phyloP scores from a whole-genome alignment of 2,797 vertebrate species.

The Cuniculus paca region DNA sequence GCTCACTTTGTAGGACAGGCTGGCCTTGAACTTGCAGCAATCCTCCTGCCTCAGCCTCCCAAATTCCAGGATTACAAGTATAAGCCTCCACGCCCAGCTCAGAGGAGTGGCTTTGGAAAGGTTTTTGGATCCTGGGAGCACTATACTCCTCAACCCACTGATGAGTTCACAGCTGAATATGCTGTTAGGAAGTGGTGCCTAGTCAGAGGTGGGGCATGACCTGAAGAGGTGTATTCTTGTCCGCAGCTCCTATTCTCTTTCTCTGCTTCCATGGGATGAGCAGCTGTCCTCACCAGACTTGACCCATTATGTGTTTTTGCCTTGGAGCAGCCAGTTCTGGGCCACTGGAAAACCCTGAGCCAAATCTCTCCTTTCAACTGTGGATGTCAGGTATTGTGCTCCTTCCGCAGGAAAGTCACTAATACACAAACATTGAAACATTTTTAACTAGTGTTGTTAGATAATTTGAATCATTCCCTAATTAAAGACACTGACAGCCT shows the following conservation, averaged over 20 bases:
- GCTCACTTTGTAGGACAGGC: too few relatives aligned
- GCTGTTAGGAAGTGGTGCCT: not conserved
- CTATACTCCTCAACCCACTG: not conserved
- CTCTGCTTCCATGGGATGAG: not conserved
- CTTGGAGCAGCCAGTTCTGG: not conserved
- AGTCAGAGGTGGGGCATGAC: not conserved
- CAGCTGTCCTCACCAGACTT: not conserved
- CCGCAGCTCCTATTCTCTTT: not conserved
- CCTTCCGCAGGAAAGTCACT: not conserved
- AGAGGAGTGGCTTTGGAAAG: not conserved
- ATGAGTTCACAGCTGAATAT: not conserved
- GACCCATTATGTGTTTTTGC: not conserved
- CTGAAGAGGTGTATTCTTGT: not conserved
- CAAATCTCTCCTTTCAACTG: not conserved
- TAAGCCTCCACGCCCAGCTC: too few relatives aligned
- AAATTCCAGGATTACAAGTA: too few relatives aligned
- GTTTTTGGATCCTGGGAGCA: not conserved
- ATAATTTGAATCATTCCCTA: not conserved
- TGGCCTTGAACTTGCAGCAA: too few relatives aligned
- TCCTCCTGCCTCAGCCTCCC: too few relatives aligned
- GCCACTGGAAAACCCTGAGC: not conserved
- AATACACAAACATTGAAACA: not conserved
- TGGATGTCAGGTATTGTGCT: not conserved
- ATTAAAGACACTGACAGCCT: conserved; percentile 9
- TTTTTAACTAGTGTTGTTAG: not conserved